phyloP scores from a whole-genome alignment of 1,140 invertebrate species.

The Saccostrea glomerata region DNA sequence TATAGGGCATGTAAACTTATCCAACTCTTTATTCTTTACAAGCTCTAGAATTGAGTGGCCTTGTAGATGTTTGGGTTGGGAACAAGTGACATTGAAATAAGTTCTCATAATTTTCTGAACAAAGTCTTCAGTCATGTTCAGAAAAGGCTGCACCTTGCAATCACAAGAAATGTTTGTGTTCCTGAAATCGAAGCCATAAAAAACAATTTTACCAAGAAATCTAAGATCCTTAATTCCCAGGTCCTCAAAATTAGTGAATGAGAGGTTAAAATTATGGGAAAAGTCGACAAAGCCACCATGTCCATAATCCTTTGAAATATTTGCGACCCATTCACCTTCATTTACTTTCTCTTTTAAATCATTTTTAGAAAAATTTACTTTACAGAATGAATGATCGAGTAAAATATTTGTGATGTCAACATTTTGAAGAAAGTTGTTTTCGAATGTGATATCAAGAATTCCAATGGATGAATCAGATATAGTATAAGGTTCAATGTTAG shows the following conservation, averaged over 20 bases:
- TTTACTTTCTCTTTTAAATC: slow-evolving; percentile 1
- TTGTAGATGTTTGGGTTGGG: not conserved
- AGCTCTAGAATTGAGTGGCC: slow-evolving; percentile 23
- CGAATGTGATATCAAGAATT: not conserved
- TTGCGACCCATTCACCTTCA: not conserved
- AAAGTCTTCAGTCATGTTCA: slow-evolving; percentile 1
- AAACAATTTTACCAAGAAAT: slow-evolving; percentile 18
- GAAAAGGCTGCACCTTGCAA: slow-evolving; percentile 4
- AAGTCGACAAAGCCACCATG: slow-evolving; percentile 14
- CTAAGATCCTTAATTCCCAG: not conserved
- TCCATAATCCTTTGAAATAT: not conserved
- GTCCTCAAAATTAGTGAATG: slow-evolving; percentile 1
- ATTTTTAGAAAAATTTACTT: slow-evolving; percentile 20
- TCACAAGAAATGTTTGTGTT: slow-evolving; percentile 15
- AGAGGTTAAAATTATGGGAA: not conserved
- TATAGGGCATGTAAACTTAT: slow-evolving; percentile 39
- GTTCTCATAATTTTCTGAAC: not conserved
- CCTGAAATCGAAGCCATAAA: slow-evolving; percentile 9
- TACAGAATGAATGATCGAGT: slow-evolving; percentile 18
- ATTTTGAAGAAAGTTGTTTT: not conserved
- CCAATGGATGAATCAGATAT: not conserved
- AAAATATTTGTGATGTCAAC: slow-evolving; percentile 44
- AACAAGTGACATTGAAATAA: slow-evolving; percentile 42
- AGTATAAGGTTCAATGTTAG: not conserved
- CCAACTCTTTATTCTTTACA: not conserved